These are phyloP conservation scores for Carapus acus DNA, from an alignment of 2,797 vertebrate species.

Conservation along the genomic window DNA sequence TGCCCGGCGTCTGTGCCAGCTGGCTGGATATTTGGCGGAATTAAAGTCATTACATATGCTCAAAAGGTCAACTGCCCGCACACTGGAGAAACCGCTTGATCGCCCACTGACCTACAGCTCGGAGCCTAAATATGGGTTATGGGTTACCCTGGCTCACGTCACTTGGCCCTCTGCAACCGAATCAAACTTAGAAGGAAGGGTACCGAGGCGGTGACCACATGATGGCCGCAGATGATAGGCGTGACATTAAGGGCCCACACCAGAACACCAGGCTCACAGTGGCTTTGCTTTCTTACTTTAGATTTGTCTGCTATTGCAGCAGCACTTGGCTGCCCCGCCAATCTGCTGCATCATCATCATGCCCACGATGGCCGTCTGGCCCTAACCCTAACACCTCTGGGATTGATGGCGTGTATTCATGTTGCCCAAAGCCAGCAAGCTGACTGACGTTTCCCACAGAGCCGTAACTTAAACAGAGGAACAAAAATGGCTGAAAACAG, in stretches of 20 bases:
- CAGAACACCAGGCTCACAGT: conserved; percentile 63
- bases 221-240: conserved; percentile 58
- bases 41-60: conserved; percentile 46
- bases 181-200: conserved; percentile 47
- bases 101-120: conserved; percentile 66
- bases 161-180: conserved; percentile 45
- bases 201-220: conserved; percentile 45
- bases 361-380: conserved; percentile 51
- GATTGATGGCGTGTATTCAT: conserved; percentile 37
- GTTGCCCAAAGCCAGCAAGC: conserved; percentile 25
- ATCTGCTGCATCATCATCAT: conserved; percentile 55
- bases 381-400: conserved; percentile 29
- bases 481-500: conserved; percentile 15
- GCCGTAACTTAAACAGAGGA: conserved; percentile 17
- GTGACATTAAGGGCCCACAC: conserved; percentile 53
- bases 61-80: conserved; percentile 58
- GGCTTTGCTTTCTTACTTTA: conserved; percentile 58
- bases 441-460: conserved; percentile 23
- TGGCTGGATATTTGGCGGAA: conserved; percentile 47
- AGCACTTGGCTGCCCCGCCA: conserved; percentile 43
- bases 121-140: conserved; percentile 56
- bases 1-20: conserved; percentile 47
- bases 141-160: conserved; percentile 43
- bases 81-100: conserved; percentile 43
- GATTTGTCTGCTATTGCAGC: conserved; percentile 56